phyloP scores from a whole-genome alignment of 2,797 vertebrate genomes.

The Poeciliopsis presidionis region DNA sequence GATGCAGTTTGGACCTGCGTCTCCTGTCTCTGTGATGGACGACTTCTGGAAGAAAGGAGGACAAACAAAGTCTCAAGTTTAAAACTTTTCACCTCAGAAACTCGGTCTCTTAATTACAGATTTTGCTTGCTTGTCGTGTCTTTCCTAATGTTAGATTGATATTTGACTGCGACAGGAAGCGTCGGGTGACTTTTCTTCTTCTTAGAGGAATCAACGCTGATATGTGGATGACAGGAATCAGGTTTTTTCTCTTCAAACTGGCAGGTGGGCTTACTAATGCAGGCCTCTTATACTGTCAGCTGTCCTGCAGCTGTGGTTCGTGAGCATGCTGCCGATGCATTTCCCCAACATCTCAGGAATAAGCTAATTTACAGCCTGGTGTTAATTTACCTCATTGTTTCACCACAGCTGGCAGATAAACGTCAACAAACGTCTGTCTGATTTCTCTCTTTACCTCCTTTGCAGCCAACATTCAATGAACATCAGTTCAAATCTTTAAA shows the following conservation, averaged over 20 bases:
- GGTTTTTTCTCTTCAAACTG: constrained; percentile 19
- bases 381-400: constrained; percentile 33
- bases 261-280: constrained; percentile 39
- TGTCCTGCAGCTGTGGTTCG: constrained; percentile 69
- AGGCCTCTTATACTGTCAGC: constrained; percentile 45
- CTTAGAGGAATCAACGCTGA: not conserved
- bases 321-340: constrained; percentile 40
- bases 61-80: constrained; percentile 20
- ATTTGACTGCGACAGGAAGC: not conserved
- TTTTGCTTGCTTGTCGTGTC: not conserved
- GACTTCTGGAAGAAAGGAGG: constrained; percentile 20
- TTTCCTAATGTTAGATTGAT: not conserved
- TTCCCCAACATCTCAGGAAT: constrained; percentile 40
- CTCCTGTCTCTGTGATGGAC: constrained; percentile 33
- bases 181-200: not conserved
- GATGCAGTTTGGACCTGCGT: constrained; percentile 1
- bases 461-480: not conserved
- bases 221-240: not conserved
- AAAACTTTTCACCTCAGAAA: not conserved
- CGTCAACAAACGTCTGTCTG: constrained; percentile 38
- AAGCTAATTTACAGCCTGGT: constrained; percentile 40
- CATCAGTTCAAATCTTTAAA: not conserved
- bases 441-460: not conserved
- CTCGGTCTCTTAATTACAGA: not conserved
- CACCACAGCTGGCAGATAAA: constrained; percentile 26